Evolutionary conservation across 64 coral and sea anemone genomes (phyloP), one percentile per base, ranked within the genome.

Genomic region (Catalaphyllia jardinei): DNA sequence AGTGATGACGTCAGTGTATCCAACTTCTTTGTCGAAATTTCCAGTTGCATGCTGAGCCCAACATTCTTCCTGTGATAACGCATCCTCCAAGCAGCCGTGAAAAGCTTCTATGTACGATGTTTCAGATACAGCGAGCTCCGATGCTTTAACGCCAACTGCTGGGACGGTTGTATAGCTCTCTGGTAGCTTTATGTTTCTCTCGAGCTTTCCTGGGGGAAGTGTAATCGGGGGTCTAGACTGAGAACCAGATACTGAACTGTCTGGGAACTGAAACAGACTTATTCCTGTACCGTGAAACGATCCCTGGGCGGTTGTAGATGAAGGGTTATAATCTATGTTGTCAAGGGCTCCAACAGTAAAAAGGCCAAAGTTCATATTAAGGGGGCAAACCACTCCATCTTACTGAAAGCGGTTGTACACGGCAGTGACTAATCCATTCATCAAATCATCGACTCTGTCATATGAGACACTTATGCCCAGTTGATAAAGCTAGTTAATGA

Each of bases 211-310:
- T 62, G 64, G 69, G 76, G 71, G 38, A 77, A 77, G 79, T 50
- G 80, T 73, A 16, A 86, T 69, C 20, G 71, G 51, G 5, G 71
- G 79, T 54, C 49, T 85, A 54, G 79, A 63, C 31, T 65, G 27
- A 76, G 16, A 12, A 18, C 72, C 15, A 75, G 19, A 20, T 74
- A 63, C 74, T 2, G 83, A 69, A 17, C 19, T 78, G 79, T 71
- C 87, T 86, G 82, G 74, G 46, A 87, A 78, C 50, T 87, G 90
- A 87, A 92, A 92, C 18, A 92, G 33, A 86, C 82, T 72, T 42
- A 92, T 87, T 20, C 90, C 73, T 28, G 90, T 87, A 19, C 90
- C 62, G n/a, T 92, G 83, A 79, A 92, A 92, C 20, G 90, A 87
- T 52, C 82, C 90, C 59, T 92, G 73, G 71, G 90, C 82, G 87